phyloP scores from a whole-genome alignment of 1,140 invertebrate genomes.

The Musca vetustissima region DNA sequence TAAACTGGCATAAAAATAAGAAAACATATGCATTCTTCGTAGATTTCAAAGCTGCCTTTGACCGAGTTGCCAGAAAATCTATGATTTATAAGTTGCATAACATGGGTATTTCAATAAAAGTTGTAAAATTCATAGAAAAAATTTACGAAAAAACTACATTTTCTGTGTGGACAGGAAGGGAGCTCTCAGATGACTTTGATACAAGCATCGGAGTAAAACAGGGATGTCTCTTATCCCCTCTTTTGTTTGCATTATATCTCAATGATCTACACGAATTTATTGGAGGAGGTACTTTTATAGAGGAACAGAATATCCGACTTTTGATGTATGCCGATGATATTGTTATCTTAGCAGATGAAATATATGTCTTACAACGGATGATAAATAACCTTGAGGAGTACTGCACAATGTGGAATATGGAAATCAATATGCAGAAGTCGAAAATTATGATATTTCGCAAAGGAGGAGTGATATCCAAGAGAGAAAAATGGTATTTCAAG shows the following conservation, averaged over 20 bases:
- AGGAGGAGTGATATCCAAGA: neutral
- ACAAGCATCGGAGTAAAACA: neutral
- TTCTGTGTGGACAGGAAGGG: neutral
- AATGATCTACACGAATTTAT: neutral
- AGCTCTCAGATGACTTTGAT: neutral
- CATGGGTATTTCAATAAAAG: neutral
- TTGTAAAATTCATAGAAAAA: neutral
- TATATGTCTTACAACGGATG: neutral
- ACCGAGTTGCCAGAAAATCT: neutral
- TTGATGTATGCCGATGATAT: neutral
- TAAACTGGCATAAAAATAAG: neutral
- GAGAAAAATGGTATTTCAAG: neutral
- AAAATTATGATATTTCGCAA: neutral
- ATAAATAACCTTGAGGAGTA: neutral
- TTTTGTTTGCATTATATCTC: neutral
- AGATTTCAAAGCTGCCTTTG: neutral
- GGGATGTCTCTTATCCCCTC: neutral
- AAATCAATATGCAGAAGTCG: neutral
- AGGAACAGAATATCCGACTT: neutral
- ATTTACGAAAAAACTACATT: neutral
- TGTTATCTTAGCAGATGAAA: neutral
- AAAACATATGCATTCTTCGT: neutral
- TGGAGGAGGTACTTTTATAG: neutral
- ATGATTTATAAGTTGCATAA: neutral
- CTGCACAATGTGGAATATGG: neutral